A percentile compares a stretch with the other conserved stretches of the same genome.
Conservation (phyloP, 2,888 invertebrate genomes). For the Philopedon plagiatum region DNA sequence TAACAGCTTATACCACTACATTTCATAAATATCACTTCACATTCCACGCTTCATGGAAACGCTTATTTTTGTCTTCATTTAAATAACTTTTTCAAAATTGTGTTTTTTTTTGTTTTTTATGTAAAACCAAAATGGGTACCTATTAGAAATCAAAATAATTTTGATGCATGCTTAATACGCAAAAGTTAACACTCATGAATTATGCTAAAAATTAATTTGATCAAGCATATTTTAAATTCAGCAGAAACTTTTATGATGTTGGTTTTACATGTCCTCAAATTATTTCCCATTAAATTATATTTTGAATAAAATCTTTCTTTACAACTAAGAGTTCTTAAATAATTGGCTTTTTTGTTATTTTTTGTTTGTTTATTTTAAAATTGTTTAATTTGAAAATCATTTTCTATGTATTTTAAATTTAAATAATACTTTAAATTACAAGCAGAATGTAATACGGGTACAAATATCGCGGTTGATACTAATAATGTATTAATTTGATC, state of each 20-base stretch:
- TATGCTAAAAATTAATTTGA: no score
- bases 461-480: no score
- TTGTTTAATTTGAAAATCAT: conserved; percentile 45
- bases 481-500: background rate
- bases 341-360: conserved; percentile 55
- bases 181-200: no score
- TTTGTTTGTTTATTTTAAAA: conserved; percentile 51
- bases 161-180: no score
- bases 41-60: conserved; percentile 42
- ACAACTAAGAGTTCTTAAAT: conserved; percentile 27
- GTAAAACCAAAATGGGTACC: conserved; percentile 33
- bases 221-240: no score
- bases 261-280: conserved; percentile 13
- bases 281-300: conserved; percentile 1
- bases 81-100: conserved; percentile 17
- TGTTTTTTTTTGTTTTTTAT: conserved; percentile 18
- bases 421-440: conserved; percentile 5
- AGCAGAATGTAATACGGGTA: background rate
- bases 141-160: no score
- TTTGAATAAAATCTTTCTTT: background rate
- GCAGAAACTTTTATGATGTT: no score
- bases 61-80: conserved; percentile 44
- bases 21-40: conserved; percentile 38
- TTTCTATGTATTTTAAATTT: conserved; percentile 25
- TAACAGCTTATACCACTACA: conserved; percentile 39